Evolutionary conservation across 2,888 invertebrate species (phyloP), one percentile per base, ranked within the genome.

Genomic region (Dynastes grantii): DNA sequence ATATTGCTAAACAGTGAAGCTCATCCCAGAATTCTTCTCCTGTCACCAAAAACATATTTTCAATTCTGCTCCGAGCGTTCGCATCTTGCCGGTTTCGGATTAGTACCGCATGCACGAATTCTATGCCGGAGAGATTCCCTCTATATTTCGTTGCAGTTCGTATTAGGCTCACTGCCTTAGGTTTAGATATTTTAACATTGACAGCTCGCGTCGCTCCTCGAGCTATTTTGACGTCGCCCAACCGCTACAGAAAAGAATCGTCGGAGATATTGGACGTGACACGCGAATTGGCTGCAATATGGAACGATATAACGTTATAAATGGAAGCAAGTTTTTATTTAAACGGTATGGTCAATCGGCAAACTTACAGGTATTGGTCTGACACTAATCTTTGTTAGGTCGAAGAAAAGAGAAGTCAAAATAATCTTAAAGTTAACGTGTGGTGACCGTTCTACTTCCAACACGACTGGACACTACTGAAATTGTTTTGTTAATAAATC

Each of bases 91-190:
- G 55, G 55, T 22, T 22, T 58, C 55, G 22, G 9, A 58, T 58
- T 58, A 22, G 55, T 58, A 58, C 5, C 55, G 55, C 55, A 22
- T 58, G 55, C 55, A 58, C 55, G 55, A 58, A 5, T 58, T 1
- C 55, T 6, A 22, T 58, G n/a, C n/a, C 22, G 55, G 55, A 6
- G 55, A 16, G 22, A 58, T 58, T 58, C 22, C 22, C 22, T 58
- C 22, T 22, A 58, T 58, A 58, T 58, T 22, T 58, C 55, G 5
- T 45, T 58, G 22, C 55, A 58, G 55, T 58, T 58, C 55, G 55
- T 22, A 22, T 58, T 58, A 58, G 8, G 22, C 4, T 22, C 55
- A n/a, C 22, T 22, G 55, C 22, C 55, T 22, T 9, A 5, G 22
- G n/a, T 22, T 58, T 22, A 58, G 22, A 16, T 16, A 58, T 22